phyloP scores from a whole-genome alignment of 2,888 invertebrate genomes.

The Sclerodermus sp. region DNA sequence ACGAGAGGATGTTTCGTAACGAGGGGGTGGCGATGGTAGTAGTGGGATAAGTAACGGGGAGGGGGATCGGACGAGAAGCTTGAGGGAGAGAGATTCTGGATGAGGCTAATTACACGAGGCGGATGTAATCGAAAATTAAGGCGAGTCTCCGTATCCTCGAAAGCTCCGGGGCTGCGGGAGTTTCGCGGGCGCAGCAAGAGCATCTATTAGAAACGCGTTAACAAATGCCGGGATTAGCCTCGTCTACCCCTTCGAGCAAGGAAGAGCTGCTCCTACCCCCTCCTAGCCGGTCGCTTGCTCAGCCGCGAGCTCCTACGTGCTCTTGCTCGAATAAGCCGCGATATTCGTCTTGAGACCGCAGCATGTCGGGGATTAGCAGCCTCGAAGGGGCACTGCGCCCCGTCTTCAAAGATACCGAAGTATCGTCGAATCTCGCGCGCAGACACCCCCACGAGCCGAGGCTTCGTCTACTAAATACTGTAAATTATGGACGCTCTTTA shows the following conservation, averaged over 20 bases:
- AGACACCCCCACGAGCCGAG: too few species aligned
- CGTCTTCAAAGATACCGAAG: background rate
- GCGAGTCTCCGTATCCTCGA: constrained; percentile 27
- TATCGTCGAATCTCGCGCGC: background rate
- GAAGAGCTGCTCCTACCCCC: constrained; percentile 9
- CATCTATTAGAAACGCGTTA: constrained; percentile 52
- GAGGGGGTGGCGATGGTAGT: background rate
- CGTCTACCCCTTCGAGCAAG: constrained; percentile 19
- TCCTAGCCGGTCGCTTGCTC: background rate
- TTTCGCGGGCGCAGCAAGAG: constrained; percentile 16
- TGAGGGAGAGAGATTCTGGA: constrained; percentile 12
- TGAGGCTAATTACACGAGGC: constrained; percentile 25
- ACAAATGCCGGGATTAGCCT: constrained; percentile 49
- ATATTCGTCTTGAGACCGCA: constrained; percentile 31
- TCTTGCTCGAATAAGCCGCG: constrained; percentile 25
- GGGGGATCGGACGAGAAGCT: constrained; percentile 11
- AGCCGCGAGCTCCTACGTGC: background rate
- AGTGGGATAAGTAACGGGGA: background rate
- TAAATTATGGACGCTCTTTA: too few species aligned
- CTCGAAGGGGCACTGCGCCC: background rate
- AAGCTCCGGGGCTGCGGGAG: constrained; percentile 19
- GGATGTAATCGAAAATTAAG: constrained; percentile 36
- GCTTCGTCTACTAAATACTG: too few species aligned
- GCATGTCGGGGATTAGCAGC: constrained; percentile 24
- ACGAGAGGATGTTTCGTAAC: too few species aligned